Conservation (phyloP, 2,797 vertebrate genomes). For the Buceros bicornis region DNA sequence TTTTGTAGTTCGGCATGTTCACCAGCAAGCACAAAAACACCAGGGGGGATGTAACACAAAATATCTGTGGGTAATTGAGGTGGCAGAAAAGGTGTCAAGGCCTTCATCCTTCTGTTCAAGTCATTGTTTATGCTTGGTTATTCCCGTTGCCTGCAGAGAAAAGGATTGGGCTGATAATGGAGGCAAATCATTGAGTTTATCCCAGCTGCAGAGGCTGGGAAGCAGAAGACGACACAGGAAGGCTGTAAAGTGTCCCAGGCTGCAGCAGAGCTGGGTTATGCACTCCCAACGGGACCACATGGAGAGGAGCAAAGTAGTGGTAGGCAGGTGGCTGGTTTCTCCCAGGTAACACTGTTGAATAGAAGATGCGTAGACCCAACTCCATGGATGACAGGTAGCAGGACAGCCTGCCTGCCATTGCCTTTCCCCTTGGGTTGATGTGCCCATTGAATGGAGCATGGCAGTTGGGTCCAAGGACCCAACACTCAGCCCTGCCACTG, state of each 20-base stretch:
- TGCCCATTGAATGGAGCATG: background rate
- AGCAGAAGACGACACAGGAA: background rate
- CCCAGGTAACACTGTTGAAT: background rate
- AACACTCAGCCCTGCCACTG: background rate
- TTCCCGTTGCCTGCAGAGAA: background rate
- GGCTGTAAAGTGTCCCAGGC: background rate
- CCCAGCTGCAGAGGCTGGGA: background rate
- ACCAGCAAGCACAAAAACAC: background rate
- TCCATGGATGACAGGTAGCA: accelerated
- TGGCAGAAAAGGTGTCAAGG: background rate
- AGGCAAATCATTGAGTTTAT: background rate
- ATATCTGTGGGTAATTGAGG: background rate
- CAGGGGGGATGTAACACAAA: background rate
- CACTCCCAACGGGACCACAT: accelerated
- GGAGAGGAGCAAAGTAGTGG: background rate
- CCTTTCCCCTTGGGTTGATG: background rate
- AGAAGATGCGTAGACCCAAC: background rate
- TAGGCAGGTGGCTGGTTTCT: background rate
- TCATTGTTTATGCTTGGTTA: constrained; percentile 27
- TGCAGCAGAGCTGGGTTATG: background rate
- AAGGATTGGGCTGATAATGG: background rate
- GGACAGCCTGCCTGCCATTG: background rate
- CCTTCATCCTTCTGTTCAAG: background rate
- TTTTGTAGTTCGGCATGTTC: constrained; percentile 43
- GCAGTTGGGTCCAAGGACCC: background rate